Evolutionary conservation across 2,888 invertebrate genomes (phyloP).

Genomic region (Vandiemenella viatica): DNA sequence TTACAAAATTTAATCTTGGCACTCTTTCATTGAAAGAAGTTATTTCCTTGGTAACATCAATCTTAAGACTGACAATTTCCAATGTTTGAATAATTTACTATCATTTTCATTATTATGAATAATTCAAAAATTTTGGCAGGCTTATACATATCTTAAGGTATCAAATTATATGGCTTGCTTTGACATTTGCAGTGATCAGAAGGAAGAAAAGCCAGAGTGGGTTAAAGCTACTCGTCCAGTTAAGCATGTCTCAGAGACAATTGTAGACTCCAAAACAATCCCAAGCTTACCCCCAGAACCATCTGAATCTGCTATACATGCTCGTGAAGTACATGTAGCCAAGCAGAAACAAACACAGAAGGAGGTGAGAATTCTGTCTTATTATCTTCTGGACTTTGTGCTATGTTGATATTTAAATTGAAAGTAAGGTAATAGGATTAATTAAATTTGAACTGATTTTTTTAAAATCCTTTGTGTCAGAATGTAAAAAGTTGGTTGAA

Average conservation of each 20-base stretch:
- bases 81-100: too few species aligned
- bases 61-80: too few species aligned
- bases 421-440: not conserved
- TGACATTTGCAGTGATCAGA: not conserved
- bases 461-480: too few species aligned
- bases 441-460: not conserved
- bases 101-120: too few species aligned
- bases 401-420: not conserved
- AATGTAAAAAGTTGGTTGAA: too few species aligned
- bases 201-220: not conserved
- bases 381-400: not conserved
- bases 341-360: conserved; percentile 83
- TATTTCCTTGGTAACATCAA: too few species aligned
- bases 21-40: too few species aligned
- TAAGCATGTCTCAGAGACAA: conserved; percentile 10
- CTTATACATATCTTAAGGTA: too few species aligned
- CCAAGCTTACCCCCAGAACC: conserved; percentile 40
- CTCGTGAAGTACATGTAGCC: conserved; percentile 72
- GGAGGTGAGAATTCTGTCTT: conserved; percentile 36
- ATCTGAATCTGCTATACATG: conserved; percentile 72
- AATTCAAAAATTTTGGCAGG: too few species aligned
- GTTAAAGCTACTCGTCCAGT: not conserved
- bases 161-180: too few species aligned
- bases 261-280: conserved; percentile 16
- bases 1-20: too few species aligned